Conservation (phyloP, 2,797 vertebrate species). For the Glyptemys insculpta region DNA sequence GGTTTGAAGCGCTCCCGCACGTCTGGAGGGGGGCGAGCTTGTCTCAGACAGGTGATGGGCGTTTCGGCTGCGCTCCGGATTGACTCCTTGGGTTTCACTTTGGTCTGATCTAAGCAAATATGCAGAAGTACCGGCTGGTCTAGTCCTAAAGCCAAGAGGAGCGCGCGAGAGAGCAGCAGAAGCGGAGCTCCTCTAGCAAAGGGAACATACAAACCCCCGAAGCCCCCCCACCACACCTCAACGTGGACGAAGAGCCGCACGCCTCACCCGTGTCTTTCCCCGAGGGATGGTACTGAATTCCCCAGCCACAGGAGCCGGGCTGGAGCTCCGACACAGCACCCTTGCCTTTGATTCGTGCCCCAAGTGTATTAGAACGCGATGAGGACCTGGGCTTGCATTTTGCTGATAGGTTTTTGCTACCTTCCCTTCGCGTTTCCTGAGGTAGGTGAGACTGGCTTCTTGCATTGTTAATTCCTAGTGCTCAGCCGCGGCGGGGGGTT, state of each 20-base stretch:
- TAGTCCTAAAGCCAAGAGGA: constrained; percentile 75
- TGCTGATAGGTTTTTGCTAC: constrained; percentile 93
- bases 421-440: constrained; percentile 90
- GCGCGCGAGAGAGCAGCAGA: constrained; percentile 51
- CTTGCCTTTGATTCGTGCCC: constrained; percentile 84
- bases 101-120: constrained; percentile 82
- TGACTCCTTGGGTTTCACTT: constrained; percentile 83
- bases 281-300: constrained; percentile 94
- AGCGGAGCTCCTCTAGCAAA: constrained; percentile 64
- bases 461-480: background rate
- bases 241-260: constrained; percentile 46
- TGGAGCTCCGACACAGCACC: constrained; percentile 88
- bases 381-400: constrained; percentile 91
- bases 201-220: constrained; percentile 77
- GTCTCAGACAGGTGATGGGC: constrained; percentile 84
- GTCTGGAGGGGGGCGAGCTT: constrained; percentile 65
- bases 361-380: constrained; percentile 91
- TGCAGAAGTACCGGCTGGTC: constrained; percentile 84
- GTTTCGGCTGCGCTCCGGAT: constrained; percentile 82
- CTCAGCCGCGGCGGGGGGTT: background rate
- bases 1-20: background rate
- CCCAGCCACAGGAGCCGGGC: constrained; percentile 90
- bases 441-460: constrained; percentile 83
- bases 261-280: constrained; percentile 77
- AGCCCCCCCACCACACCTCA: constrained; percentile 63